Percentiles rank a stretch among this genome's conserved stretches.
Evolutionary conservation across 2,888 invertebrate species (phyloP).

Genomic region (Diaprepes abbreviatus): DNA sequence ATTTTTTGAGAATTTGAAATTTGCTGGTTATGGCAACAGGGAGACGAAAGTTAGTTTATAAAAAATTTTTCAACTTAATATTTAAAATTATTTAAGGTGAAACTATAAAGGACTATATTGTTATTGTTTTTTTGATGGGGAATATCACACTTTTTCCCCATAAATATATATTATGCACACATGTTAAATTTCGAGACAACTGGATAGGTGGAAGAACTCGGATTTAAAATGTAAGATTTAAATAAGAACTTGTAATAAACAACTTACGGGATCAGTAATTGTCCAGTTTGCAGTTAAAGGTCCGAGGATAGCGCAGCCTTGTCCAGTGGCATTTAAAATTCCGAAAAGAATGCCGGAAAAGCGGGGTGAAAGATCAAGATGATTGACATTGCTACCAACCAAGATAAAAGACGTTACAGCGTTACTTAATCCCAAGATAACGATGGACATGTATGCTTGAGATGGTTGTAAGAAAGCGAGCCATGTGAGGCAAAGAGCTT

Average conservation of each 20-base stretch:
- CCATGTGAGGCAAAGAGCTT: constrained; percentile 31
- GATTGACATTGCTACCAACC: constrained; percentile 76
- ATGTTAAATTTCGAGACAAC: no score
- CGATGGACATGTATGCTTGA: constrained; percentile 27
- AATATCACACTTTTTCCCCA: no score
- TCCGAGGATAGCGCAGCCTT: constrained; percentile 83
- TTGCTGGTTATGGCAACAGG: no score
- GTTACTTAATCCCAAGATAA: constrained; percentile 24
- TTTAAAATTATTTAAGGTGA: no score
- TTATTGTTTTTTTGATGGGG: no score
- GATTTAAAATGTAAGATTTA: no score
- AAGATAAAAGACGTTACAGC: constrained; percentile 8
- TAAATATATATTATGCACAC: no score
- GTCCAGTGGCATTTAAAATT: constrained; percentile 82
- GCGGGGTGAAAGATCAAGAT: constrained; percentile 83
- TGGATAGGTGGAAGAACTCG: no score
- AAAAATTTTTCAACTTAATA: no score
- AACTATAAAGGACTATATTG: no score
- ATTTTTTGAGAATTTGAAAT: no score
- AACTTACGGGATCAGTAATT: constrained; percentile 73
- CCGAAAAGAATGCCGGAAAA: constrained; percentile 88
- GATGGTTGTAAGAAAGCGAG: constrained; percentile 23
- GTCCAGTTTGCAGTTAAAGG: constrained; percentile 81
- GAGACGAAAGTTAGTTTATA: no score
- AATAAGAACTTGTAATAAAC: not conserved